Evolutionary conservation across 92 coral and sea anemone species (phyloP).

Genomic region (Phymanthus crucifer): DNA sequence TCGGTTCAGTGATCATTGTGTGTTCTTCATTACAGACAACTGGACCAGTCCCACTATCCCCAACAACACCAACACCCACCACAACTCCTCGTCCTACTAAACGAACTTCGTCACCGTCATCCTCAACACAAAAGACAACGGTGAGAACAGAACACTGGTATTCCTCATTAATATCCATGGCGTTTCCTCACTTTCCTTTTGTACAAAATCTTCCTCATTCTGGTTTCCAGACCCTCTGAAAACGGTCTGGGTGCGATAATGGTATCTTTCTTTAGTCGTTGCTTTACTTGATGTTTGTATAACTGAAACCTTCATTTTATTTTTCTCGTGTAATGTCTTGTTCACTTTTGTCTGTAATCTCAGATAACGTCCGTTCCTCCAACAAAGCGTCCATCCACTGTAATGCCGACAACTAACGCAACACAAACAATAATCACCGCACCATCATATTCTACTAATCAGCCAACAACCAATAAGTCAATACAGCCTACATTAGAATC

Average conservation of each 20-base stretch:
- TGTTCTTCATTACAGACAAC: background rate
- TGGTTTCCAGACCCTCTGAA: too few species aligned
- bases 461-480: background rate
- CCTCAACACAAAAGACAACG: background rate
- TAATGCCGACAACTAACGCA: background rate
- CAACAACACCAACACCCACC: conserved; percentile 13
- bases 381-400: conserved; percentile 6
- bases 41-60: conserved; percentile 1
- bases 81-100: background rate
- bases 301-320: background rate
- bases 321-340: background rate
- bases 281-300: background rate
- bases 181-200: background rate
- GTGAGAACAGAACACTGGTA: background rate
- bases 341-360: conserved; percentile 2
- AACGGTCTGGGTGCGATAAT: too few species aligned
- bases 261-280: too few species aligned
- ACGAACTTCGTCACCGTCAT: background rate
- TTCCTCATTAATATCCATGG: background rate
- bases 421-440: background rate
- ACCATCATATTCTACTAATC: background rate
- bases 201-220: too few species aligned
- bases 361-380: background rate
- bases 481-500: background rate
- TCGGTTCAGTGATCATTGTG: background rate